Conservation (phyloP, 2,113 vertebrate genomes). For the Anhinga anhinga region DNA sequence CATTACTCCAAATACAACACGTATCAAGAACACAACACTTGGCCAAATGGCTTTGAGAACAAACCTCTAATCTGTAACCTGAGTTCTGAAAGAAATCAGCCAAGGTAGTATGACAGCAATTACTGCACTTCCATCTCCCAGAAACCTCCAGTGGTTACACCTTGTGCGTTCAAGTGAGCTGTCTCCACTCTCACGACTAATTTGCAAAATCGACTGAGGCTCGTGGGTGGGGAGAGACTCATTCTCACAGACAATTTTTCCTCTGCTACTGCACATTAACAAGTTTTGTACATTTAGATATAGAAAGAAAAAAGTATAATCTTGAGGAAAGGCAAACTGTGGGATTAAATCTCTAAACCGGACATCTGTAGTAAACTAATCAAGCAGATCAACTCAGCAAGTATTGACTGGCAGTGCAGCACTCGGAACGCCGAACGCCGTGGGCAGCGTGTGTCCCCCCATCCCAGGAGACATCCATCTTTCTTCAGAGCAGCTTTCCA, state of each 20-base stretch:
- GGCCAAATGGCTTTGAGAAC: not conserved
- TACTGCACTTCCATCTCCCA: not conserved
- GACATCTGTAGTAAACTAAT: not conserved
- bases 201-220: not conserved
- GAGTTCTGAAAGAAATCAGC: not conserved
- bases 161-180: not conserved
- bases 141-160: not conserved
- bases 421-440: not conserved
- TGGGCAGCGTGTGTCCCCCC: rapidly evolving
- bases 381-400: rapidly evolving
- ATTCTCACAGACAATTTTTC: not conserved
- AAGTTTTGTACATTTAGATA: not conserved
- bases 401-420: rapidly evolving
- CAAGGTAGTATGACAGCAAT: not conserved
- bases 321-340: not conserved
- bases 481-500: not conserved
- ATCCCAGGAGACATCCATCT: not conserved
- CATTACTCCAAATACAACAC: not conserved
- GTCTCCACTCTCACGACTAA: not conserved
- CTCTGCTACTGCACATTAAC: not conserved
- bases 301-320: not conserved
- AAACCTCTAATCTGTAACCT: not conserved
- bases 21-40: not conserved
- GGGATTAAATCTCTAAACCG: not conserved
- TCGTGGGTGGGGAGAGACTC: not conserved